Evolutionary conservation across 1,140 invertebrate species (phyloP), one percentile per base, ranked within the genome.

Genomic region (Megathymus violae): DNA sequence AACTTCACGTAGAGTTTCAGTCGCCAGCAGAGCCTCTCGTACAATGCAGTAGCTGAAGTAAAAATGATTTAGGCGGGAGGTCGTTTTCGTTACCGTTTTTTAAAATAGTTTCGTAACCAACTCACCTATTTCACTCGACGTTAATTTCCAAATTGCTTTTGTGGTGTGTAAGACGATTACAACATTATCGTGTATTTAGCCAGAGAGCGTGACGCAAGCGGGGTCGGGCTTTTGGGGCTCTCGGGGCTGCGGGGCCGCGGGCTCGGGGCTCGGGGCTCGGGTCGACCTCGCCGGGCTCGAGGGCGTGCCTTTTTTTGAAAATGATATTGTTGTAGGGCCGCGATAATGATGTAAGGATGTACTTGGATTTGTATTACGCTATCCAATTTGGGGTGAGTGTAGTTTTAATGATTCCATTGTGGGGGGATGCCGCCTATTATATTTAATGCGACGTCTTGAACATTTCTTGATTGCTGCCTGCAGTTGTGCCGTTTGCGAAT

Each of bases 321-420:
- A 74, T 69, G 79, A 82, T 82, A 82, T 79, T 78, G 76, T 82
- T 82, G 77, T 74, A 54, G 64, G 62, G 69, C 60, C 56, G 62
- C 58, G 71, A 52, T 79, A 79, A 76, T 74, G 74, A 76, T 69
- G 77, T 72, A 74, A 73, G 65, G 64, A 73, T 61, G 67, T 69
- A 74, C 62, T 68, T 61, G 51, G 64, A 27, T 48, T 46, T 56
- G 62, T 58, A 58, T 69, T 62, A 60, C 67, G 54, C 46, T 46
- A 62, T 70, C 64, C 71, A 63, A 68, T 74, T 74, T 66, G 61
- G 52, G 44, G 56, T 62, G 47, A 61, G 64, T 56, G 51, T 64
- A 69, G 63, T 70, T 66, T 62, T 58, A 62, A 67, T 62, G 34
- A 56, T 67, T 51, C 51, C 34, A 54, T 54, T 41, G 51, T 27